A percentile compares a stretch with the other conserved stretches of the same genome.
These are phyloP conservation scores for Mormyrus lacerda DNA, from an alignment of 2,113 vertebrate species.

Conservation along the genomic window DNA sequence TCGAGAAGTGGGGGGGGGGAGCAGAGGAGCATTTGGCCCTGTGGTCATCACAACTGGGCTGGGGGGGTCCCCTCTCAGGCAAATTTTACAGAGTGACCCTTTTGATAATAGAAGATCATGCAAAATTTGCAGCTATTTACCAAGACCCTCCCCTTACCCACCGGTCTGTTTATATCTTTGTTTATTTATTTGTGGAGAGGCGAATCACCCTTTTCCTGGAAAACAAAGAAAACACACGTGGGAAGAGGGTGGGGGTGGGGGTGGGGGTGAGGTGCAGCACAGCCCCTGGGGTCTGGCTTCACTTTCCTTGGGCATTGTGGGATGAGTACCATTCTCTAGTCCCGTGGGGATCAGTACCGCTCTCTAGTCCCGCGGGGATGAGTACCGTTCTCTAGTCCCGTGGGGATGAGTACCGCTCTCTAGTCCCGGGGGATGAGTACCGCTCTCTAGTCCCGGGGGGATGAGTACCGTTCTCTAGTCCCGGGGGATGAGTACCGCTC, in stretches of 20 bases:
- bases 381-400: not conserved
- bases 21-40: not conserved
- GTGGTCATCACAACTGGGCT: not conserved
- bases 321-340: too few relatives aligned
- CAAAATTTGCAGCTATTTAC: not conserved
- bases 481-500: not conserved
- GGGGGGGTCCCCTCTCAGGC: too few relatives aligned
- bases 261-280: not conserved
- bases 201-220: not conserved
- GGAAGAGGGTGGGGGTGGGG: not conserved
- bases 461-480: not conserved
- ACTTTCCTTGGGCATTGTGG: not conserved
- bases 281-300: not conserved
- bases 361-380: too few relatives aligned
- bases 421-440: not conserved
- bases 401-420: not conserved
- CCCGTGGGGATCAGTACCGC: too few relatives aligned
- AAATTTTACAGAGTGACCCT: not conserved
- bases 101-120: too few relatives aligned
- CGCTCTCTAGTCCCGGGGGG: not conserved
- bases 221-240: not conserved
- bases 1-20: constrained; percentile 35
- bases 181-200: not conserved
- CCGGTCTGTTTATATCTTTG: not conserved
- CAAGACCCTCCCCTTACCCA: not conserved